phyloP scores from a whole-genome alignment of 2,797 vertebrate genomes.

The Coilia nasus region DNA sequence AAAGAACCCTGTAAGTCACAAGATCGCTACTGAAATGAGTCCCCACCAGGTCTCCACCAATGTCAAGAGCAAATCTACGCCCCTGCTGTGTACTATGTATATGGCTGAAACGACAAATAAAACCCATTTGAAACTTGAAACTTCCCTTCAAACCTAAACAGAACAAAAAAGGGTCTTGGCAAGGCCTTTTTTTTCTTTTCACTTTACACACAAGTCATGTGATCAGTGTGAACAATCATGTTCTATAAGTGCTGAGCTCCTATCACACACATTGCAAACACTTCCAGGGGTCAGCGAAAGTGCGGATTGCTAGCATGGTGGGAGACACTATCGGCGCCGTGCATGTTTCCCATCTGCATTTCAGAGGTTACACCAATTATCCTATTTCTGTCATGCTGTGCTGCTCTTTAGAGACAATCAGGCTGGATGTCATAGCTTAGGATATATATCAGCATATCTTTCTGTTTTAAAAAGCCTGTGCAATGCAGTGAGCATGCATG shows the following conservation, averaged over 20 bases:
- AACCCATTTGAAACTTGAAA: no score
- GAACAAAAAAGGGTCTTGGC: no score
- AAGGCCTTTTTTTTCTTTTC: not conserved
- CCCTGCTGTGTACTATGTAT: no score
- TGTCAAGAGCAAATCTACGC: no score
- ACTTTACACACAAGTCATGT: not conserved
- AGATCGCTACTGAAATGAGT: no score
- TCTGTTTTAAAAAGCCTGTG: not conserved
- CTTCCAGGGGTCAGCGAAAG: conserved; percentile 3
- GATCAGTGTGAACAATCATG: not conserved
- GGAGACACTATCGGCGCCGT: not conserved
- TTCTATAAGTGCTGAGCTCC: not conserved
- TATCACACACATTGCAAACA: not conserved
- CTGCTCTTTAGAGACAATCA: conserved; percentile 23
- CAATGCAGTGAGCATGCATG: not conserved
- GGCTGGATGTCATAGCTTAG: conserved; percentile 1
- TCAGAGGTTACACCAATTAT: conserved; percentile 21
- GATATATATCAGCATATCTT: conserved; percentile 11
- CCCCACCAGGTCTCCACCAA: no score
- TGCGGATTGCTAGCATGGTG: not conserved
- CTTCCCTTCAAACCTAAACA: no score
- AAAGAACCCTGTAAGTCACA: no score
- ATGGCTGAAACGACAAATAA: no score
- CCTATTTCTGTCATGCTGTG: conserved; percentile 13
- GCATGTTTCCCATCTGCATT: conserved; percentile 1